Conservation (phyloP, 2,888 invertebrate genomes). For the Dynastes grantii region DNA sequence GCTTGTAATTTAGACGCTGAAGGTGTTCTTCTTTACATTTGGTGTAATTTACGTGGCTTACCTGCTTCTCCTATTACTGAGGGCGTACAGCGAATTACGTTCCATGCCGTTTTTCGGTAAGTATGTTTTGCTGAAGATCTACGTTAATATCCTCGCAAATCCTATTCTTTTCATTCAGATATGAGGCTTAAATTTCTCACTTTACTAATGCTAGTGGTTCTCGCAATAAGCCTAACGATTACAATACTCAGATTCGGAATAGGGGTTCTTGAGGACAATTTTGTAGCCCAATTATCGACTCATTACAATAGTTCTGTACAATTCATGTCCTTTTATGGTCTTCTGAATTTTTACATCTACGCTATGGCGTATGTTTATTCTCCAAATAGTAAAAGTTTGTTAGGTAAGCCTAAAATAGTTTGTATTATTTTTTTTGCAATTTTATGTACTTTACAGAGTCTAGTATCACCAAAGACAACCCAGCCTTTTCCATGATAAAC, state of each 20-base stretch:
- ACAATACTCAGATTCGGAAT: conserved; percentile 90
- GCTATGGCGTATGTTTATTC: conserved; percentile 96
- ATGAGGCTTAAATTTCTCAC: conserved; percentile 93
- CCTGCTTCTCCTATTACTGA: conserved; percentile 85
- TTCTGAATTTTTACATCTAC: conserved; percentile 94
- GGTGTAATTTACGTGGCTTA: conserved; percentile 90
- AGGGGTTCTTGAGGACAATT: conserved; percentile 93
- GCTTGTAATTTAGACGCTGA: conserved; percentile 81
- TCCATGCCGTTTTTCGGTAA: conserved; percentile 99
- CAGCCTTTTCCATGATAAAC: conserved; percentile 98
- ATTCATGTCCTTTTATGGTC: conserved; percentile 95
- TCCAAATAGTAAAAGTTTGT: conserved; percentile 85
- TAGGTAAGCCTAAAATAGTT: conserved; percentile 76
- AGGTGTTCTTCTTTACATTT: conserved; percentile 91
- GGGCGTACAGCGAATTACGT: conserved; percentile 94
- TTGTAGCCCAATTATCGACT: conserved; percentile 90
- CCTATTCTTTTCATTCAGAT: conserved; percentile 76
- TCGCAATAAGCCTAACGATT: conserved; percentile 82
- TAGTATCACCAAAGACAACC: conserved; percentile 96
- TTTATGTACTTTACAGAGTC: conserved; percentile 77
- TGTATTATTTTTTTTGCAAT: not conserved
- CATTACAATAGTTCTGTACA: conserved; percentile 94
- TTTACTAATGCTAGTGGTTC: conserved; percentile 85
- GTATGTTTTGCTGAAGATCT: conserved; percentile 57
- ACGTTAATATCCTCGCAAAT: not conserved